Base-by-base conservation (phyloP, 2,888 invertebrate genomes). In the Incurvaria masculella region DNA sequence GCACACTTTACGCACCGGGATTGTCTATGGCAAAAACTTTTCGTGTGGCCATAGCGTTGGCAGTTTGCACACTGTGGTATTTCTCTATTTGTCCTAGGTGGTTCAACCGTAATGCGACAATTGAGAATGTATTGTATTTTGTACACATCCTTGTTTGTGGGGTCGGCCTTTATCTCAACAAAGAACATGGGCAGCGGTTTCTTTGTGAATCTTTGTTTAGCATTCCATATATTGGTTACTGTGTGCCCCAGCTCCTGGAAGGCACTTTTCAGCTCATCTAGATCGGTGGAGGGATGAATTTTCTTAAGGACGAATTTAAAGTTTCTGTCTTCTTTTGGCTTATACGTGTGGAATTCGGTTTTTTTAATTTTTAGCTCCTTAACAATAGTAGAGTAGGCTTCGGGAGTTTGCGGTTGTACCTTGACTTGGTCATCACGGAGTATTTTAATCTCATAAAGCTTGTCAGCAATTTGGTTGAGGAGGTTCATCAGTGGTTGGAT, bases 1-100 rank as follows among this genome's bases (percentile, higher is more conserved):
- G 56, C 55, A 21, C 57, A 57, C 48, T 57, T 57, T 1, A 59
- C 46, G 20, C 57, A 58, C 47, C 45, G 53, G 2, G 57, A 54
- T 2, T 52, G 26, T 14, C 54, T 42, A 3, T 40, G 44, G 26
- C 57, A 58, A 16, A 46, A 59, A 1, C 20, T 52, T 51, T 54
- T 33, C 0, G 57, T 59, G 44, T 59, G 57, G 1, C 55, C 55
- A 41, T 57, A 58, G 18, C 56, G 47, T 47, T 53, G 55, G 14
- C 59, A 59, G 14, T 56, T 57, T 1, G 51, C 14, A 38, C 56
- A 57, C 39, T 58, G 55, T 1, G 55, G 55, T 6, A 56, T 53
- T 4, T 23, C 51, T 1, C 51, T 42, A 45, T 51, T 58, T 1
- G 57, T 54, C 49, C 49, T 45, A 2, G 53, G 59, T 5, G 57